Conservation (phyloP, 2,888 invertebrate genomes). For the Pecten maximus region DNA sequence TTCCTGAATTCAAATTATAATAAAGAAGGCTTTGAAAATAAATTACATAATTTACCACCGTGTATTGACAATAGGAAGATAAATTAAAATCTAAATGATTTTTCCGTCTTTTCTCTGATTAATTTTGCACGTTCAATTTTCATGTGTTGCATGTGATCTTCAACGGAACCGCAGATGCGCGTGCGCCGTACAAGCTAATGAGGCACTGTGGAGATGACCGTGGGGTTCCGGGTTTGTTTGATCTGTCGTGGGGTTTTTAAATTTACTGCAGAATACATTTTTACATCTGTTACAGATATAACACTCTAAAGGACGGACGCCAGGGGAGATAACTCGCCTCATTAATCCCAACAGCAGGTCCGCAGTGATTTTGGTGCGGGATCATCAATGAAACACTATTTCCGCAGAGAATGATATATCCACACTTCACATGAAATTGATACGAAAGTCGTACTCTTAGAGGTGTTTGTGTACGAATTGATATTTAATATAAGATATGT, state of each 20-base stretch:
- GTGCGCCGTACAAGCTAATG: background rate
- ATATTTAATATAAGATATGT: background rate
- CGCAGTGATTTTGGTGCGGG: background rate
- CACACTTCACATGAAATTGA: background rate
- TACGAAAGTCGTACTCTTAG: background rate
- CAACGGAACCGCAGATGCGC: background rate
- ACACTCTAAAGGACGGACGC: background rate
- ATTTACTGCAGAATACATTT: conserved; percentile 11
- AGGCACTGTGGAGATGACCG: background rate
- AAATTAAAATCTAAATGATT: background rate
- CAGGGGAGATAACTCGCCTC: conserved; percentile 23
- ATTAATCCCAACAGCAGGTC: background rate
- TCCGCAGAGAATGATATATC: background rate
- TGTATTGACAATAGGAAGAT: background rate
- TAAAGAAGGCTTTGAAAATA: background rate
- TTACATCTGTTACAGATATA: background rate
- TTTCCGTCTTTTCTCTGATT: background rate
- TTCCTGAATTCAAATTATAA: background rate
- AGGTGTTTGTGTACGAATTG: background rate
- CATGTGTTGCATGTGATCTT: background rate
- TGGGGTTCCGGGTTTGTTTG: background rate
- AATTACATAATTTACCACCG: background rate
- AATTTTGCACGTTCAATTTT: background rate
- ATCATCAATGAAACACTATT: background rate
- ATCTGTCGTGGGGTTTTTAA: conserved; percentile 18